These are phyloP conservation scores for Mesitornis unicolor DNA, from an alignment of 2,113 vertebrate species.

Conservation along the genomic window DNA sequence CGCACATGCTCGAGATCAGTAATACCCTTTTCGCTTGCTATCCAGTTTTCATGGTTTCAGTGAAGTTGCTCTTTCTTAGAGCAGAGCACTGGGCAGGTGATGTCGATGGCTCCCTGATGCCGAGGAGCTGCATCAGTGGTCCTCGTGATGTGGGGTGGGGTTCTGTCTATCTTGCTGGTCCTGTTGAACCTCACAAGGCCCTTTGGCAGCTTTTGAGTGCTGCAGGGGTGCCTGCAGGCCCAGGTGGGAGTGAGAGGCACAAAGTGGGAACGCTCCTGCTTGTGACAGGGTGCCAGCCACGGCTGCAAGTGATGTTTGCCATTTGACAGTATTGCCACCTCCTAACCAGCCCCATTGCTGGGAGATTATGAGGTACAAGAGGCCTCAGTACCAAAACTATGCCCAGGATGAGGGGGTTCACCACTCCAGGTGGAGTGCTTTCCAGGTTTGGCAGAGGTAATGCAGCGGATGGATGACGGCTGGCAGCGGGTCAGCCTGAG, in stretches of 20 bases:
- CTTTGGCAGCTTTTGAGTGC: not conserved
- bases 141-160: accelerated
- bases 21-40: not conserved
- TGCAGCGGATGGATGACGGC: accelerated
- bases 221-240: not conserved
- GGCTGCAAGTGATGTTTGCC: not conserved
- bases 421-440: not conserved
- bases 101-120: accelerated
- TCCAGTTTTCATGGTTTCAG: accelerated
- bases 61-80: not conserved
- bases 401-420: accelerated
- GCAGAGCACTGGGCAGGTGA: not conserved
- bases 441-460: not conserved
- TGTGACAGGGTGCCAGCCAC: accelerated
- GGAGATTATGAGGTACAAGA: not conserved
- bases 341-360: not conserved
- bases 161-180: not conserved
- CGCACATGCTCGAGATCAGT: not conserved
- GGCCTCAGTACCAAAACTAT: not conserved
- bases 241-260: accelerated
- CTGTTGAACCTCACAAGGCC: not conserved
- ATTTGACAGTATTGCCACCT: not conserved
- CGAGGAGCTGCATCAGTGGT: not conserved
- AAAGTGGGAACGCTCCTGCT: accelerated
- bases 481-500: not conserved